Conservation (phyloP, 2,888 invertebrate genomes). For the Calliopum simillimum region DNA sequence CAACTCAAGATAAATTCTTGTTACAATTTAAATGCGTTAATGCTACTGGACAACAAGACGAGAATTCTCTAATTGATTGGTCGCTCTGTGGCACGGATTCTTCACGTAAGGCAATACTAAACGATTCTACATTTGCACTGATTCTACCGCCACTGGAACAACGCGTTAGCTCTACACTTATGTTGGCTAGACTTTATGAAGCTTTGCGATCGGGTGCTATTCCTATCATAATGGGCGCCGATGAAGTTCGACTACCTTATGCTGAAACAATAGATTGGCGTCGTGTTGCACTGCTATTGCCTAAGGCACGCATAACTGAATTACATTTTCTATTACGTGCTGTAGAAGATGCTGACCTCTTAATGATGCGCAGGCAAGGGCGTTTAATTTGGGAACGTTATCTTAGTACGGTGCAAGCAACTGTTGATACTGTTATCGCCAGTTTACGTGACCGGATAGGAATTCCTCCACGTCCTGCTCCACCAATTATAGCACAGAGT, state of each 20-base stretch:
- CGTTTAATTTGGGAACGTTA: conserved; percentile 92
- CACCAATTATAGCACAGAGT: conserved; percentile 78
- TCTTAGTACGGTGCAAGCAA: conserved; percentile 86
- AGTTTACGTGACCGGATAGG: conserved; percentile 84
- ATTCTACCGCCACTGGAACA: conserved; percentile 82
- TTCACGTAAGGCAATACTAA: conserved; percentile 77
- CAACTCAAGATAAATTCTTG: conserved; percentile 79
- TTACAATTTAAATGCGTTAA: conserved; percentile 88
- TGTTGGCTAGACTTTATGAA: conserved; percentile 87
- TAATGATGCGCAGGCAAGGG: conserved; percentile 87
- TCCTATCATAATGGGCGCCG: conserved; percentile 88
- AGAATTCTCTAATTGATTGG: conserved; percentile 79
- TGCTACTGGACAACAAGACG: conserved; percentile 77
- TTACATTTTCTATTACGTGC: conserved; percentile 90
- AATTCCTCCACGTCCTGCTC: conserved; percentile 85
- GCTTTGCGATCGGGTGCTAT: conserved; percentile 89
- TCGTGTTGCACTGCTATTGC: conserved; percentile 75
- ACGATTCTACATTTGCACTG: conserved; percentile 87
- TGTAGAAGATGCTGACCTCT: conserved; percentile 85
- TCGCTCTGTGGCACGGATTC: conserved; percentile 87
- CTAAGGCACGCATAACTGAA: conserved; percentile 86
- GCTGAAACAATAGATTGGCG: conserved; percentile 86
- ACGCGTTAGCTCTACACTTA: conserved; percentile 76
- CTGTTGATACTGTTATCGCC: conserved; percentile 86
- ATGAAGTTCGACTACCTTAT: conserved; percentile 82